Base-by-base conservation (phyloP, 2,797 vertebrate species). In the Cyclura pinguis region DNA sequence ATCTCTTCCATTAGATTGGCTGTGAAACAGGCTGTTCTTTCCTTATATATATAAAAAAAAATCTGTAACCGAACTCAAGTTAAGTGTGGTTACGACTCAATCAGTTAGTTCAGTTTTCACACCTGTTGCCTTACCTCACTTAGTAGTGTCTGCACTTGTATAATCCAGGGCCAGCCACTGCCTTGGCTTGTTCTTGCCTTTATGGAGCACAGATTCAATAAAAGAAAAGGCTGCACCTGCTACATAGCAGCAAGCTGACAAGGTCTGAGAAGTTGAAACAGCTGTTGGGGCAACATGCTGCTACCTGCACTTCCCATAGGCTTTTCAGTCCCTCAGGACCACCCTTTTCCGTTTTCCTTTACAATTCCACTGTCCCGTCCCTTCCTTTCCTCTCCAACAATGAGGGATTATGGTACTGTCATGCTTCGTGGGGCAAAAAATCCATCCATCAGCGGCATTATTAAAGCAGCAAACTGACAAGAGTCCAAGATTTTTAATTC, bases 51-150 rank as follows among this genome's bases (percentile, higher is more conserved):
- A n/a, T 38, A 69, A 32, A 72, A 62, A 91, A 94, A 96, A 89
- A 81, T 87, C 93, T 91, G 91, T 83, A 92, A 91, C 91, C 93
- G 94, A 96, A 95, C 91, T 91, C 93, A 95, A 93, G 95, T 95
- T 93, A 97, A 96, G 93, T 59, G 94, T 93, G 92, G 91, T 96
- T 91, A 93, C 64, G 91, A 92, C 93, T 91, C 92, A 57, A 91
- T 92, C 91, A 76, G 0, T 94, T 95, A 93, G 95, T 92, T 94
- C 85, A 35, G 74, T 95, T 96, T 96, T 95, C 96, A 95, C 97
- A 98, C 97, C 97, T 97, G 97, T 96, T 95, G 95, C 93, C 98
- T 98, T 98, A 98, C 98, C 98, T 98, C 97, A 97, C 97, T 97
- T 94, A 96, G 96, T 91, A 96, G 97, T 94, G 96, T 96, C 97